A percentile compares a stretch with the other conserved stretches of the same genome.
These are phyloP conservation scores for Brachionus rotundiformis DNA, from an alignment of 1,140 invertebrate genomes.

Conservation along the genomic window DNA sequence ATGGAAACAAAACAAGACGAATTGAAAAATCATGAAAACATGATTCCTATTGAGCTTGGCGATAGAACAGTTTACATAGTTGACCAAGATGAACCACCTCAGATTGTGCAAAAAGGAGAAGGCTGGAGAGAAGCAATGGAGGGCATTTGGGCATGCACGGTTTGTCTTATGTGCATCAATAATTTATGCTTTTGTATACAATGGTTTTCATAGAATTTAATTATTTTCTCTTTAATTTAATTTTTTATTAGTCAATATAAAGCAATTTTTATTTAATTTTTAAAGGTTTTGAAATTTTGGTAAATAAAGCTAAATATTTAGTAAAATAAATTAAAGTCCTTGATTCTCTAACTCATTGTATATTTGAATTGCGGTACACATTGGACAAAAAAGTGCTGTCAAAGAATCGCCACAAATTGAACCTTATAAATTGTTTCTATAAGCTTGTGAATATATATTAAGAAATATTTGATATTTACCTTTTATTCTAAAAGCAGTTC, in stretches of 20 bases:
- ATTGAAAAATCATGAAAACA: background rate
- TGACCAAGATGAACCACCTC: background rate
- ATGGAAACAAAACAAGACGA: background rate
- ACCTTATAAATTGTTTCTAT: background rate
- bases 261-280: background rate
- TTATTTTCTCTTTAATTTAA: too few species aligned
- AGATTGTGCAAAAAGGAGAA: background rate
- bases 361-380: slow-evolving; percentile 10
- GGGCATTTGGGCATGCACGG: background rate
- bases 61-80: background rate
- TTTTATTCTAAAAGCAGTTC: slow-evolving; percentile 48
- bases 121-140: background rate
- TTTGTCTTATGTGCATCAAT: slow-evolving; percentile 23
- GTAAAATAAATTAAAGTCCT: slow-evolving; percentile 31
- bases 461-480: background rate
- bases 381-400: slow-evolving; percentile 31
- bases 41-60: background rate
- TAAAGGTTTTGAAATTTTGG: background rate
- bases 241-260: too few species aligned
- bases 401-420: slow-evolving; percentile 43
- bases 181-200: slow-evolving; percentile 19
- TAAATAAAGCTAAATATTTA: background rate
- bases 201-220: slow-evolving; percentile 11
- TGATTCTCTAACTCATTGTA: slow-evolving; percentile 36
- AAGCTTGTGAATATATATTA: background rate